phyloP scores from a whole-genome alignment of 1,140 invertebrate species.

The Gerris buenoi region DNA sequence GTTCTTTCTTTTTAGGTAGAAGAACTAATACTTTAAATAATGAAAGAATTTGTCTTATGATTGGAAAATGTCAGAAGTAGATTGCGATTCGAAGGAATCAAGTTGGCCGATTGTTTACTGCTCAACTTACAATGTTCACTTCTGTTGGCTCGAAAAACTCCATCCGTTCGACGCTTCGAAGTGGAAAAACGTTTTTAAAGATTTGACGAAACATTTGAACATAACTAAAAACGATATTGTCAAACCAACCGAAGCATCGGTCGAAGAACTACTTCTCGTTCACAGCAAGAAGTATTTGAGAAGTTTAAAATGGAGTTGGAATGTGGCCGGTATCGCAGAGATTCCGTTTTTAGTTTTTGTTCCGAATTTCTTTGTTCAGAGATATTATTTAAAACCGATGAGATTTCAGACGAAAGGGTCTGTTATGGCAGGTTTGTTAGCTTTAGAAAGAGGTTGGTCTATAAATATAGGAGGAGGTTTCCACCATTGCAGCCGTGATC shows the following conservation, averaged over 20 bases:
- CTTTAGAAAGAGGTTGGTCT: conserved; percentile 64
- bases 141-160: conserved; percentile 60
- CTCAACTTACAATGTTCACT: conserved; percentile 64
- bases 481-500: conserved; percentile 57
- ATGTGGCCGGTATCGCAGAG: conserved; percentile 63
- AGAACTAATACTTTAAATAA: too few relatives aligned
- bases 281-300: conserved; percentile 57
- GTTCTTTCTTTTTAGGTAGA: too few relatives aligned
- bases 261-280: conserved; percentile 50
- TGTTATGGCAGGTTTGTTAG: conserved; percentile 61
- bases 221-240: conserved; percentile 38
- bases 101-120: conserved; percentile 58
- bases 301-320: conserved; percentile 56
- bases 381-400: conserved; percentile 56
- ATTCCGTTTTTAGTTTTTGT: conserved; percentile 53
- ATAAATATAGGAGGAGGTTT: conserved; percentile 84
- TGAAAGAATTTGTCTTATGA: too few relatives aligned
- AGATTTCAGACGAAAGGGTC: conserved; percentile 63
- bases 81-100: background rate
- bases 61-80: background rate
- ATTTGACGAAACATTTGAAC: conserved; percentile 37
- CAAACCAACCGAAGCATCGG: conserved; percentile 48
- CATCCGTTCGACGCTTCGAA: conserved; percentile 81
- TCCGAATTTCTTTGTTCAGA: conserved; percentile 63
- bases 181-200: conserved; percentile 60